A percentile compares a stretch with the other conserved stretches of the same genome.
These are phyloP conservation scores for Drosophila longiperda DNA, from an alignment of 2,888 invertebrate genomes.

Conservation along the genomic window DNA sequence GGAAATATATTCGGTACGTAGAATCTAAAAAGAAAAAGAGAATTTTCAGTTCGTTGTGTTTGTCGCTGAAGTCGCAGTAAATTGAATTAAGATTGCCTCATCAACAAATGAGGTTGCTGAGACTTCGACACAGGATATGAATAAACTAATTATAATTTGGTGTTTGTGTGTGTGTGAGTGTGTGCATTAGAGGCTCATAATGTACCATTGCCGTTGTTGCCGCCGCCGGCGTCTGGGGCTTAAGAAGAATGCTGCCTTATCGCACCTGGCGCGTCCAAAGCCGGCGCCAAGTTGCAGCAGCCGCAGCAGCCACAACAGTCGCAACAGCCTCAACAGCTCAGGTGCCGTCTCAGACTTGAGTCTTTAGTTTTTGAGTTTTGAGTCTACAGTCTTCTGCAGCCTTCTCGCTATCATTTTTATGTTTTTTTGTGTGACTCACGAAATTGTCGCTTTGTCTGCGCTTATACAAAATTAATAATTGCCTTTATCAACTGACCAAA, in stretches of 20 bases:
- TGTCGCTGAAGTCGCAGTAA: constrained; percentile 52
- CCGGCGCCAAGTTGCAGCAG: constrained; percentile 67
- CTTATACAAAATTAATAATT: constrained; percentile 74
- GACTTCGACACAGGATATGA: constrained; percentile 79
- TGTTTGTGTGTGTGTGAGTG: constrained; percentile 23
- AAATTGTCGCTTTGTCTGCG: constrained; percentile 51
- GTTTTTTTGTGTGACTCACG: constrained; percentile 71
- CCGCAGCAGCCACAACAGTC: constrained; percentile 35
- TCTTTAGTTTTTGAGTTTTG: not conserved
- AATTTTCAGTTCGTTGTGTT: constrained; percentile 37
- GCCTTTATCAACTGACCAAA: constrained; percentile 64
- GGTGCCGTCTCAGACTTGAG: constrained; percentile 55
- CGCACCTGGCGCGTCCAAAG: constrained; percentile 74
- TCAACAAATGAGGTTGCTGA: constrained; percentile 74
- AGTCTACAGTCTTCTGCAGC: constrained; percentile 10
- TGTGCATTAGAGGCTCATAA: constrained; percentile 74
- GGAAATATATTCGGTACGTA: not conserved
- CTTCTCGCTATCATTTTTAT: constrained; percentile 58
- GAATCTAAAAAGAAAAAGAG: constrained; percentile 31
- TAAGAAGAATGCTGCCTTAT: constrained; percentile 75
- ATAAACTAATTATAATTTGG: constrained; percentile 79
- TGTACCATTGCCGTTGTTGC: constrained; percentile 34
- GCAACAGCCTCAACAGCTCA: constrained; percentile 43
- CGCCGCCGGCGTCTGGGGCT: constrained; percentile 61
- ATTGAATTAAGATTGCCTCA: constrained; percentile 78